These are phyloP conservation scores for Heliconius ismenius DNA, from an alignment of 2,888 invertebrate genomes.

Conservation along the genomic window DNA sequence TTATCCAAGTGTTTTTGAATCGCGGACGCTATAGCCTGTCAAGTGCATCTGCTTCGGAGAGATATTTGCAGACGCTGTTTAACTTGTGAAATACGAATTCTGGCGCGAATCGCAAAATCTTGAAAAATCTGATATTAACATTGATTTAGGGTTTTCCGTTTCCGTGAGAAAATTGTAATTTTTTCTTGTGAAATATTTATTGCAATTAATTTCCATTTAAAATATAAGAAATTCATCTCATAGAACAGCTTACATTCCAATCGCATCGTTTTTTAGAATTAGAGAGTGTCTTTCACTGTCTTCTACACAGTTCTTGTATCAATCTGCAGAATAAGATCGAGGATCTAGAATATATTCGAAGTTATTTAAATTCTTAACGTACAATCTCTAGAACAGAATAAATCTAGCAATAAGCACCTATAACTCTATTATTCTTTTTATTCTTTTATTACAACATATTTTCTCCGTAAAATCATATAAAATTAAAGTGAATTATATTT, in stretches of 20 bases:
- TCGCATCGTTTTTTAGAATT: too few relatives aligned
- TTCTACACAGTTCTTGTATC: too few relatives aligned
- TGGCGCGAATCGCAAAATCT: slow-evolving; percentile 32
- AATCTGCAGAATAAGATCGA: too few relatives aligned
- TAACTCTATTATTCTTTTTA: too few relatives aligned
- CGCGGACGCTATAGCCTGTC: slow-evolving; percentile 42
- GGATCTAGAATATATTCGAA: too few relatives aligned
- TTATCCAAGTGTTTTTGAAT: slow-evolving; percentile 41
- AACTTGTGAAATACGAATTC: slow-evolving; percentile 42
- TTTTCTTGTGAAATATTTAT: not conserved
- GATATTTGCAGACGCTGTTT: slow-evolving; percentile 45
- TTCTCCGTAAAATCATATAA: not conserved
- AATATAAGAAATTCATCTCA: not conserved
- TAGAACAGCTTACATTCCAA: too few relatives aligned
- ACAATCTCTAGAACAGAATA: not conserved
- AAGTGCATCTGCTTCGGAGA: slow-evolving; percentile 44
- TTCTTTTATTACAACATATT: not conserved
- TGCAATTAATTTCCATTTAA: not conserved
- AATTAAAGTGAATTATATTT: not conserved
- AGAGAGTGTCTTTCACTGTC: too few relatives aligned
- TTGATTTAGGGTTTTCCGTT: not conserved
- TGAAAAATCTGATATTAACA: slow-evolving; percentile 21
- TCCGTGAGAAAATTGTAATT: too few relatives aligned
- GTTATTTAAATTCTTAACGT: not conserved
- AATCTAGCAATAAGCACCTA: not conserved